Base-by-base conservation (phyloP, 2,797 vertebrate genomes). In the Neopelma chrysocephalum region DNA sequence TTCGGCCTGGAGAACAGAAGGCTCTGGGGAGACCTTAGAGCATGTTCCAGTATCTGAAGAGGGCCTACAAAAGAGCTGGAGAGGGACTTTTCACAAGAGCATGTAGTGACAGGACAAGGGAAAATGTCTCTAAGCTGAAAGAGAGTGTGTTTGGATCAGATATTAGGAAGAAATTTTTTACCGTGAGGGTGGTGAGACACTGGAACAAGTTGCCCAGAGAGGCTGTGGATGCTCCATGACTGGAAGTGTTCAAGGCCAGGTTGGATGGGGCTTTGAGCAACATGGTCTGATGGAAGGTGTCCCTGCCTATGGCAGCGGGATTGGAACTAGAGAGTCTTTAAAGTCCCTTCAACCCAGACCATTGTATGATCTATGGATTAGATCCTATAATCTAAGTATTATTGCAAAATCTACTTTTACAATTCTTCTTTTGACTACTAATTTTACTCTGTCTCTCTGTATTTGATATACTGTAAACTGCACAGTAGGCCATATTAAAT, bases 31-130 rank as follows among this genome's bases (percentile, higher is more conserved):
- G 22, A 48, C 4, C 31, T 79, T 54, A 29, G 14, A 61, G 34
- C 13, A 27, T 6, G 3, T 65, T 34, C 38, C 15, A 29, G 4
- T 60, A 32, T 13, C 22, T 36, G 15, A 29, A 66, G 3, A 19
- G 29, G 9, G 12, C 8, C 32, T 43, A 3, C 15, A 6, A 51
- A 31, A 53, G 47, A 66, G 13, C 12, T 61, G 47, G 13, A 66
- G 19, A 9, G 53, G 31, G 27, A 3, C 22, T 17, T 85, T 47
- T 61, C 48, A 29, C 34, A 38, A n/a, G 14, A 36, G 4, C 9
- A n/a, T 0, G 0, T 11, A 43, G 13, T 10, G 40, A 53, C 31
- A 66, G 47, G 6, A 43, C 11, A 25, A 19, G 47, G 40, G 31
- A 5, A 21, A 72, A 66, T 72, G 47, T 79, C 22, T 48, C 34